Base-by-base conservation (phyloP, 2,113 vertebrate species). In the Chlorodrepanis virens region DNA sequence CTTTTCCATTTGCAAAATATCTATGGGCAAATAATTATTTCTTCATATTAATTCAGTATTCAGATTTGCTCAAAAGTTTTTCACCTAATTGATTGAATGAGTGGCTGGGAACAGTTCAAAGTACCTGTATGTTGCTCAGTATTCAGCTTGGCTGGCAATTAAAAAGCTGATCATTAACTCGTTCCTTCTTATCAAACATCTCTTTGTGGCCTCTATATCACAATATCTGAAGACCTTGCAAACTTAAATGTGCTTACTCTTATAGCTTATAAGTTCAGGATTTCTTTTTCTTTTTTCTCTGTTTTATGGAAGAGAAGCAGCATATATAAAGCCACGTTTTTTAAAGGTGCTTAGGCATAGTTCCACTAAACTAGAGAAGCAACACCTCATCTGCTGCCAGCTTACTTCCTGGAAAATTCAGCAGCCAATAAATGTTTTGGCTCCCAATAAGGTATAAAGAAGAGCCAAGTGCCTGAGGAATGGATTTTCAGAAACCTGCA, bases 401-500 rank as follows among this genome's bases (percentile, higher is more conserved):
- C 31, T 68, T 81, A 56, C 47, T 95, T 95, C 94, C 89, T 49
- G 80, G 89, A 94, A 95, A 95, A 89, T 87, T 91, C 76, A 78
- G 22, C 71, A 78, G 60, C 68, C 56, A 94, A 35, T 89, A 94
- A 60, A 52, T 42, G 10, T 50, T 87, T 92, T 92, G 83, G 60
- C 89, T 97, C 56, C 7, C 25, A 64, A 23, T 44, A 56, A 25
- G 40, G 56, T 53, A 78, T 47, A 85, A 89, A 68, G 72, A 90
- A 74, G 83, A 91, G 65, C 61, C 91, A 95, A 95, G 25, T 39
- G 49, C 49, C 69, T 91, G 89, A 95, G 69, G 72, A 94, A 92
- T 71, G 60, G 80, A 91, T 95, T 96, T 94, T 83, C 56, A 82
- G 81, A 96, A 95, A 94, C 65, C 44, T 94, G 81, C 87, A 89